Evolutionary conservation across 2,113 vertebrate genomes (phyloP).

Genomic region (Puma concolor): DNA sequence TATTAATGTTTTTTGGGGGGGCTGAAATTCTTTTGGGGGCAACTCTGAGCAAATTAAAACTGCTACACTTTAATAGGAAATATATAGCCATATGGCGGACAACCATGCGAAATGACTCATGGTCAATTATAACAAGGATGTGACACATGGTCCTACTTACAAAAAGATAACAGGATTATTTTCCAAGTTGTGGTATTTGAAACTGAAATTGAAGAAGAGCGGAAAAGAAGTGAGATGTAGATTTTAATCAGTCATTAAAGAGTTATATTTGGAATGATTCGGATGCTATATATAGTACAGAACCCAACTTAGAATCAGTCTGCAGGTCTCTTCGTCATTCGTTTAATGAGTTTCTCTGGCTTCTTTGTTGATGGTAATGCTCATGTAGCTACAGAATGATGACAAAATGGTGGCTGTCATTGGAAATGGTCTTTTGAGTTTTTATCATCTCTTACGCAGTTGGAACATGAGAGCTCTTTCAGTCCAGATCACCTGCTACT

Average conservation of each 20-base stretch:
- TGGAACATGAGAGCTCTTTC: not conserved
- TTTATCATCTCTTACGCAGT: not conserved
- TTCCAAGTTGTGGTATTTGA: not conserved
- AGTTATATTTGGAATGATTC: not conserved
- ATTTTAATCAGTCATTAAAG: not conserved
- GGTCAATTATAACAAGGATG: not conserved
- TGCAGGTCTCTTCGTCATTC: not conserved
- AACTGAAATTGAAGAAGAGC: not conserved
- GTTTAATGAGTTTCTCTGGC: rapidly evolving
- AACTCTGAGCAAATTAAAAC: not conserved
- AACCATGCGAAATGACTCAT: not conserved
- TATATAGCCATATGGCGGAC: not conserved
- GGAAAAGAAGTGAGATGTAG: not conserved
- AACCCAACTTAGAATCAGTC: not conserved
- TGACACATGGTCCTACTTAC: not conserved
- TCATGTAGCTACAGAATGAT: not conserved
- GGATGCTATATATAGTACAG: too few relatives aligned
- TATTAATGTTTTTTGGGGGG: not conserved
- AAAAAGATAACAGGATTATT: not conserved
- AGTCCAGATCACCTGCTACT: not conserved
- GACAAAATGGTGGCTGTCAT: not conserved
- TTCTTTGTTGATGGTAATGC: too few relatives aligned
- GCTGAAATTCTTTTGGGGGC: not conserved
- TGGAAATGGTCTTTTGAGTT: not conserved
- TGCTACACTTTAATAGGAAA: not conserved